Conservation (phyloP, 2,113 vertebrate genomes). For the Lucifuga dentata region DNA sequence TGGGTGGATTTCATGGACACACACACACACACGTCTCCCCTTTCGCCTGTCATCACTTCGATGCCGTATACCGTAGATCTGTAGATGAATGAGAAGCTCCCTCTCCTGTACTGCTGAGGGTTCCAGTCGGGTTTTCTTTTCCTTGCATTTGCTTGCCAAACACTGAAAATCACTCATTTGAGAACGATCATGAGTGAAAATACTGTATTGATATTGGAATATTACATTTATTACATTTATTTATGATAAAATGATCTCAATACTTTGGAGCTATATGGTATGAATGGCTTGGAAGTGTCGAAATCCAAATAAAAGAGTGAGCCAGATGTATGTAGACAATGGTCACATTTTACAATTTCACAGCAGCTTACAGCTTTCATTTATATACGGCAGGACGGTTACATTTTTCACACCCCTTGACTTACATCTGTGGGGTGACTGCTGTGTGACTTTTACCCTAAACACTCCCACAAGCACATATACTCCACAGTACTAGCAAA, state of each 20-base stretch:
- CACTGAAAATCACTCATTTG: neutral
- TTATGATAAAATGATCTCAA: slow-evolving; percentile 7
- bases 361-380: slow-evolving; percentile 22
- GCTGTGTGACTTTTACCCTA: neutral
- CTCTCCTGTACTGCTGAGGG: neutral
- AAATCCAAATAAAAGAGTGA: slow-evolving; percentile 16
- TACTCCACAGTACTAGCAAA: neutral
- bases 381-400: slow-evolving; percentile 9
- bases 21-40: slow-evolving; percentile 14
- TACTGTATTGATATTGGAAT: neutral
- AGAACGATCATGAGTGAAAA: neutral
- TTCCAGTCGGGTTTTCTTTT: slow-evolving; percentile 11
- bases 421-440: slow-evolving; percentile 25
- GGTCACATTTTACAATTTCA: slow-evolving; percentile 24
- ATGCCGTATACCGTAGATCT: no score
- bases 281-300: slow-evolving; percentile 15
- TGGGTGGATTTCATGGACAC: slow-evolving; percentile 16
- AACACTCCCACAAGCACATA: neutral
- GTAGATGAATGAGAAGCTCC: slow-evolving; percentile 33
- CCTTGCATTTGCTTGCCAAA: slow-evolving; percentile 7
- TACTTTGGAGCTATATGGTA: neutral
- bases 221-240: slow-evolving; percentile 14
- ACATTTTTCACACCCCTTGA: slow-evolving; percentile 21
- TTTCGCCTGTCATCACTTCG: slow-evolving; percentile 51
- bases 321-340: slow-evolving; percentile 29